These are phyloP conservation scores for Cardiocondyla obscurior DNA, from an alignment of 1,140 invertebrate species.

Conservation along the genomic window DNA sequence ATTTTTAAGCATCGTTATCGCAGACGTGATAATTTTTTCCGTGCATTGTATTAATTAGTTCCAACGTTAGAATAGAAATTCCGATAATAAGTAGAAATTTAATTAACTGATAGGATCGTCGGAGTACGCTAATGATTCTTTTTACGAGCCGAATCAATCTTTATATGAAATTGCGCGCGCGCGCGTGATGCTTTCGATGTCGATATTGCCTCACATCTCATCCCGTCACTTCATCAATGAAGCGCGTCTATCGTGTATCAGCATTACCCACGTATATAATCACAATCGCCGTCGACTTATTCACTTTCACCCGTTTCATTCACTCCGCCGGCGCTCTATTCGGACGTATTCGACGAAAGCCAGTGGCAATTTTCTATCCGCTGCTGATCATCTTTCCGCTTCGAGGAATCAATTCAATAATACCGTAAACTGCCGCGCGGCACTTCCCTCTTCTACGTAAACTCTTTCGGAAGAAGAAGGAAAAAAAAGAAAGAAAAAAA, in stretches of 20 bases:
- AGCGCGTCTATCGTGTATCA: slow-evolving; percentile 54
- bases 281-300: slow-evolving; percentile 53
- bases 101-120: slow-evolving; percentile 11
- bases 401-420: slow-evolving; percentile 6
- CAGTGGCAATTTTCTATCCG: slow-evolving; percentile 35
- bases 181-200: slow-evolving; percentile 13
- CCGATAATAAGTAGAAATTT: slow-evolving; percentile 6
- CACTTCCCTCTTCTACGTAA: slow-evolving; percentile 16
- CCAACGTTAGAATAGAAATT: slow-evolving; percentile 7
- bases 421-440: background rate
- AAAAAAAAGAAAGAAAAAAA: no score
- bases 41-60: slow-evolving; percentile 2
- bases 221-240: slow-evolving; percentile 55
- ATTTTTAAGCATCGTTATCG: background rate
- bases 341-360: slow-evolving; percentile 42
- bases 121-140: slow-evolving; percentile 17
- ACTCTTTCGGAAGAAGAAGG: background rate
- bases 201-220: slow-evolving; percentile 39
- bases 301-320: slow-evolving; percentile 57
- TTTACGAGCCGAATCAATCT: slow-evolving; percentile 28
- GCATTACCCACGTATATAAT: slow-evolving; percentile 55
- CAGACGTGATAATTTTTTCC: background rate
- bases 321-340: slow-evolving; percentile 28
- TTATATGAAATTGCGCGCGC: background rate
- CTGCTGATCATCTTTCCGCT: slow-evolving; percentile 39